Evolutionary conservation across 2,888 invertebrate genomes (phyloP), one percentile per base, ranked within the genome.

Genomic region (Athalia rosae): DNA sequence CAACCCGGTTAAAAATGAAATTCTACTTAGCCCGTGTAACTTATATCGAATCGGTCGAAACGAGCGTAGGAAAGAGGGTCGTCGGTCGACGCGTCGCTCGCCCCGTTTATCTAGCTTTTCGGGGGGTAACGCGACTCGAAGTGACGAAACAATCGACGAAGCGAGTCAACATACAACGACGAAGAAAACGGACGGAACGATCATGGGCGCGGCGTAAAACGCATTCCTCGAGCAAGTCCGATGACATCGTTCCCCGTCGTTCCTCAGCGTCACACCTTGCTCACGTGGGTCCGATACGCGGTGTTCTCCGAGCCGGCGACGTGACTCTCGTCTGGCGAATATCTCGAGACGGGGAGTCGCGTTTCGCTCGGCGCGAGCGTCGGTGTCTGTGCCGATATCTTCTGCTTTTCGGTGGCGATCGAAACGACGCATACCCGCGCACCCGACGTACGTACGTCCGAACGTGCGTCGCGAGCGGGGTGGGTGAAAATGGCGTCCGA

Each of bases 241-340:
- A 89, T 88, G 89, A 89, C 89, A 89, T 89, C 89, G 89, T 89
- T 28, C 28, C 28, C 28, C 28, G 28, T 28, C 28, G 28, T 28
- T 89, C 88, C 88, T 88, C 87, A 84, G 86, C 85, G 88, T 89
- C 89, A 87, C 89, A 86, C 89, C 89, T 89, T 86, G 87, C 87
- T 89, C 89, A 89, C 89, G 89, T 89, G 89, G 88, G 84, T 82
- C 85, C 89, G 28, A 28, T 28, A 28, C 28, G 28, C 28, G n/a
- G n/a, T 28, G 28, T 28, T 28, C 28, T 28, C 88, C 88, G 88
- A 89, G 88, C 87, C 88, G 85, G 86, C 88, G 87, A 88, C 85
- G 82, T 84, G 85, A 89, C 89, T 28, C 28, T 89, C 89, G 86
- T 79, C 83, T 82, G 71, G 58, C 56, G 71, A 58, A 43, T 58